A percentile compares a stretch with the other conserved stretches of the same genome.
Conservation (phyloP, 2,888 invertebrate species). For the Willowsia nigromaculata region DNA sequence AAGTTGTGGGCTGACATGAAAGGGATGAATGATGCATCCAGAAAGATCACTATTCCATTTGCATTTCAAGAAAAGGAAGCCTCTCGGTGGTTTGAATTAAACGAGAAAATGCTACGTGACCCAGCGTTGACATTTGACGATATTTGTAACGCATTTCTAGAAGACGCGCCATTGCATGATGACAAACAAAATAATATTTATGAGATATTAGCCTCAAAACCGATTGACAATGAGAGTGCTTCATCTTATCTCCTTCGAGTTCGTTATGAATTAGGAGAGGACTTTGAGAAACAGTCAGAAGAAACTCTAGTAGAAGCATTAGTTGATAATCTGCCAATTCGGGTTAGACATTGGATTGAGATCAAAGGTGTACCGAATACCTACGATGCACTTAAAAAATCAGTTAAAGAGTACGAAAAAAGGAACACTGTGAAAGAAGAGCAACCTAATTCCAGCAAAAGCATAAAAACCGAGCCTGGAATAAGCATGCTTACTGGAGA, state of each 20-base stretch:
- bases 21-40: neutral
- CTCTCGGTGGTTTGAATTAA: neutral
- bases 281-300: neutral
- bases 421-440: neutral
- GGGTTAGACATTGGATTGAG: neutral
- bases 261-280: neutral
- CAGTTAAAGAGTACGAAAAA: neutral
- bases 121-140: neutral
- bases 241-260: neutral
- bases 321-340: neutral
- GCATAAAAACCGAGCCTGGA: constrained; percentile 6
- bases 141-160: neutral
- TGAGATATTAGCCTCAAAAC: neutral
- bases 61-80: neutral
- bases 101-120: neutral
- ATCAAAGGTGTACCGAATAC: neutral
- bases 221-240: neutral
- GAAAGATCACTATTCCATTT: neutral
- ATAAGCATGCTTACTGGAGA: neutral
- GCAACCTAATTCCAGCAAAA: neutral
- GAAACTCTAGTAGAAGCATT: neutral
- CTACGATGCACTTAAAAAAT: neutral
- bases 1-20: neutral
- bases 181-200: neutral
- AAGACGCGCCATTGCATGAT: neutral